Evolutionary conservation across 2,888 invertebrate species (phyloP).

Genomic region (Tineola bisselliella): DNA sequence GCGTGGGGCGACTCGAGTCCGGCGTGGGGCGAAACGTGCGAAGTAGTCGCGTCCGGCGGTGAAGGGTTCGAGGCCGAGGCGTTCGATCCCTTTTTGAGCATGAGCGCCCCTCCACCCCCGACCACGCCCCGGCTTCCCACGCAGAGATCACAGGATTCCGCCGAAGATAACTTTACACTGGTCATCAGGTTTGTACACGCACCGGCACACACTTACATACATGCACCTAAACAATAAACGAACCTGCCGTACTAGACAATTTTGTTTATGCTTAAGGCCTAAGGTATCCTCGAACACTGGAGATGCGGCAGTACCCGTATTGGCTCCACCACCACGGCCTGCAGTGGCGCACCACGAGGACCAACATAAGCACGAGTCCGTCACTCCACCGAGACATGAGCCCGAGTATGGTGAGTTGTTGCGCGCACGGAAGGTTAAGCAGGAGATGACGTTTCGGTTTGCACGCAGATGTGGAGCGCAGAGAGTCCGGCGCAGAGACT

Average conservation of each 20-base stretch:
- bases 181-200: conserved; percentile 71
- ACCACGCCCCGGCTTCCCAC: conserved; percentile 72
- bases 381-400: conserved; percentile 38
- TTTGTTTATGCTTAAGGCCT: conserved; percentile 36
- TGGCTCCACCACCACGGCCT: conserved; percentile 76
- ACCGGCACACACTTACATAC: not conserved
- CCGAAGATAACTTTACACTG: conserved; percentile 82
- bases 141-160: conserved; percentile 79
- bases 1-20: conserved; percentile 32
- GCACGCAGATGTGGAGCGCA: conserved; percentile 21
- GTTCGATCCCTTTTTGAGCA: conserved; percentile 82
- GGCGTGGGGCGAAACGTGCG: conserved; percentile 24
- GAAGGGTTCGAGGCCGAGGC: conserved; percentile 76
- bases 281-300: conserved; percentile 47
- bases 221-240: too few species aligned
- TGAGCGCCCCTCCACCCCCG: conserved; percentile 78
- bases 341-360: conserved; percentile 23
- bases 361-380: conserved; percentile 49
- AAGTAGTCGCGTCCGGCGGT: conserved; percentile 27
- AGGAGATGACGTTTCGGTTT: conserved; percentile 16
- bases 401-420: conserved; percentile 8
- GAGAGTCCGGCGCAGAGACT: conserved; percentile 67
- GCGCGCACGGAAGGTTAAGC: conserved; percentile 3
- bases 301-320: conserved; percentile 68
- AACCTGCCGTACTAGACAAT: too few species aligned